Conservation (phyloP, 2,888 invertebrate genomes). For the Zelleria hepariella region DNA sequence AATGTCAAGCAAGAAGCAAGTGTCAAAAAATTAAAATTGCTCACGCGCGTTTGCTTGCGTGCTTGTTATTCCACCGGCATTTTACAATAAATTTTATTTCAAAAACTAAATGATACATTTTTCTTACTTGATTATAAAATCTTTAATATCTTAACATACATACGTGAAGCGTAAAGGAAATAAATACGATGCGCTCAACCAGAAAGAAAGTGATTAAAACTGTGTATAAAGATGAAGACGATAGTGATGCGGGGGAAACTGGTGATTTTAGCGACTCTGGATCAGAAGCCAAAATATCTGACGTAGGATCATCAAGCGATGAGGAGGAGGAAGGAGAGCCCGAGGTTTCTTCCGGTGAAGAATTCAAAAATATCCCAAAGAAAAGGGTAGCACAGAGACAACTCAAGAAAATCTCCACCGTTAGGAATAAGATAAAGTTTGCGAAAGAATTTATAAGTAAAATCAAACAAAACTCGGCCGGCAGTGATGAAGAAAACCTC, state of each 20-base stretch:
- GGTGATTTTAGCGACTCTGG: slow-evolving; percentile 65
- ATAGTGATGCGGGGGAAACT: slow-evolving; percentile 39
- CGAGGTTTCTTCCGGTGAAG: slow-evolving; percentile 39
- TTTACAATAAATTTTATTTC: too few relatives aligned
- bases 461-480: slow-evolving; percentile 33
- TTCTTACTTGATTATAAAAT: too few relatives aligned
- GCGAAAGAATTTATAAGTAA: slow-evolving; percentile 38
- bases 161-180: too few relatives aligned
- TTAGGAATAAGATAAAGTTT: slow-evolving; percentile 31
- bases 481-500: slow-evolving; percentile 24
- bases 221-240: slow-evolving; percentile 52
- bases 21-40: too few relatives aligned
- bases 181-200: slow-evolving; percentile 12
- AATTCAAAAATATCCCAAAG: slow-evolving; percentile 20
- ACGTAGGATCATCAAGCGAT: slow-evolving; percentile 43
- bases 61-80: too few relatives aligned
- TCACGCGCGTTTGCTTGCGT: too few relatives aligned
- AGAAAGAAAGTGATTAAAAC: slow-evolving; percentile 59
- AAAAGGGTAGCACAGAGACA: slow-evolving; percentile 15
- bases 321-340: slow-evolving; percentile 26
- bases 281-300: slow-evolving; percentile 59
- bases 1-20: too few relatives aligned
- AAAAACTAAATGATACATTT: too few relatives aligned
- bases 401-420: slow-evolving; percentile 14
- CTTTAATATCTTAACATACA: not conserved